Evolutionary conservation across 2,113 vertebrate species (phyloP).

Genomic region (Lanius ludovicianus): DNA sequence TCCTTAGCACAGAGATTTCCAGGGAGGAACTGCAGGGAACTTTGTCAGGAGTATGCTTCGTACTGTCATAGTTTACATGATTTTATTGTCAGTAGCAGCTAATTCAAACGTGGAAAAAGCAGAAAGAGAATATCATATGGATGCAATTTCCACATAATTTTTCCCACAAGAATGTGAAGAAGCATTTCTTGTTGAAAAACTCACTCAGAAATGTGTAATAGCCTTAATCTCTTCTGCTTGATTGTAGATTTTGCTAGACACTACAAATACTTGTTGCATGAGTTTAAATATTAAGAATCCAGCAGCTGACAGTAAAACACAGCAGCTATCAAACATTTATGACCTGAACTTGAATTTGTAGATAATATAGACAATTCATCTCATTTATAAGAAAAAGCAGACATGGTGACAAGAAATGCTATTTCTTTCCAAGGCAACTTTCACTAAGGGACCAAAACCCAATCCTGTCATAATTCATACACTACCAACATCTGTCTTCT

Average conservation of each 20-base stretch:
- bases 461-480: neutral
- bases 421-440: neutral
- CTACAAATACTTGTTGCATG: neutral
- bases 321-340: neutral
- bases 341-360: neutral
- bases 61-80: neutral
- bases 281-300: neutral
- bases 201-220: neutral
- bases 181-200: neutral
- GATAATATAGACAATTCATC: neutral
- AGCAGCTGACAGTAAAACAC: neutral
- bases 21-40: neutral
- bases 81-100: neutral
- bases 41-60: neutral
- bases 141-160: neutral
- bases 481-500: neutral
- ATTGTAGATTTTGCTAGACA: neutral
- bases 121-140: neutral
- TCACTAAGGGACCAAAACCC: neutral
- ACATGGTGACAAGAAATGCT: neutral
- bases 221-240: neutral
- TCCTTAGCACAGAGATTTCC: neutral
- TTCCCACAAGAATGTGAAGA: neutral
- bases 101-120: neutral
- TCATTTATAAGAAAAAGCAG: conserved; percentile 11